A percentile compares a stretch with the other conserved stretches of the same genome.
phyloP scores from a whole-genome alignment of 1,140 invertebrate species.

The Batillaria attramentaria region DNA sequence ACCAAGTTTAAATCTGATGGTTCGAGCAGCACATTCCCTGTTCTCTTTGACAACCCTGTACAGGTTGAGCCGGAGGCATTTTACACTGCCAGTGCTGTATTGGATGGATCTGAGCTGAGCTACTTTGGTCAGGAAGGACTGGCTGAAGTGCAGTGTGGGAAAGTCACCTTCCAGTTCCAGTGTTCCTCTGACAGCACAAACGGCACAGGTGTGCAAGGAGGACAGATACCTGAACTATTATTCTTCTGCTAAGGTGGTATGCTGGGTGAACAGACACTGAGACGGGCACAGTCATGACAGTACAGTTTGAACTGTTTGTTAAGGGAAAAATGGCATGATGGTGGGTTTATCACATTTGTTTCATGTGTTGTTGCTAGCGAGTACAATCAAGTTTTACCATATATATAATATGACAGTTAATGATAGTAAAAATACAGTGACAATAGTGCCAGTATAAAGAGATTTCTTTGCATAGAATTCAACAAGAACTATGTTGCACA shows the following conservation, averaged over 20 bases:
- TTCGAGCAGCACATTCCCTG: conserved; percentile 83
- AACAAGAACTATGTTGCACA: no score
- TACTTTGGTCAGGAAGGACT: conserved; percentile 88
- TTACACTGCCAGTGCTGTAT: conserved; percentile 89
- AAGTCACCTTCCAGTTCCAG: conserved; percentile 89
- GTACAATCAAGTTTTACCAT: no score
- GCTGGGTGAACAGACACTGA: no score
- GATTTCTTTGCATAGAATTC: no score
- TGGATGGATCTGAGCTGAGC: conserved; percentile 89
- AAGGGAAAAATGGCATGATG: no score
- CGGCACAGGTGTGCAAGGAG: conserved; percentile 90
- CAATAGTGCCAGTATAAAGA: no score
- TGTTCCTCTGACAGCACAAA: conserved; percentile 92
- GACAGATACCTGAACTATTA: conserved; percentile 91
- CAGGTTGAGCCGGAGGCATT: conserved; percentile 85
- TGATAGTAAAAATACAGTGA: no score
- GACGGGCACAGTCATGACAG: no score
- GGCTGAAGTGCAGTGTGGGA: conserved; percentile 79
- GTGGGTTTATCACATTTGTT: no score
- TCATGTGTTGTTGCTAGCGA: no score
- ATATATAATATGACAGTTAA: no score
- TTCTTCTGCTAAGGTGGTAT: conserved; percentile 78
- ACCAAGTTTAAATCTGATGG: conserved; percentile 87
- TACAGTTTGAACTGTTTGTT: no score
- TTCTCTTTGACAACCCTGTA: conserved; percentile 89